Evolutionary conservation across 1,140 invertebrate species (phyloP).

Genomic region (Drosophila quadrilineata): DNA sequence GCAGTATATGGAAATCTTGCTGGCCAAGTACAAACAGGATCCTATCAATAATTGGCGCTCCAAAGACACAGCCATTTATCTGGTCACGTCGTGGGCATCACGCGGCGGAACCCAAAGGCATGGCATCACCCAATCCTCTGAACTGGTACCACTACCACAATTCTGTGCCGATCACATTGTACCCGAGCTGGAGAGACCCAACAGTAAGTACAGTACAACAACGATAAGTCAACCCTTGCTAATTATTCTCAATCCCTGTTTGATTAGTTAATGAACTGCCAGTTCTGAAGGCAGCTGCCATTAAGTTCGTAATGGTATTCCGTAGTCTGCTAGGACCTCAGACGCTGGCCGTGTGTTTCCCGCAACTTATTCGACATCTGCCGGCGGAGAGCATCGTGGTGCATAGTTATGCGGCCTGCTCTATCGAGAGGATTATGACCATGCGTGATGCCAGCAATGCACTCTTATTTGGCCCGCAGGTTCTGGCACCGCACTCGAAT

Average conservation of each 20-base stretch:
- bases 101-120: slow-evolving; percentile 95
- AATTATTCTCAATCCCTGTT: no score
- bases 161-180: slow-evolving; percentile 93
- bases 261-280: slow-evolving; percentile 93
- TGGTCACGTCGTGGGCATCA: slow-evolving; percentile 96
- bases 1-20: slow-evolving; percentile 93
- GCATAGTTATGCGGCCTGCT: slow-evolving; percentile 96
- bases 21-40: slow-evolving; percentile 89
- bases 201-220: slow-evolving; percentile 82
- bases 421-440: slow-evolving; percentile 93
- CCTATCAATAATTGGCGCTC: slow-evolving; percentile 91
- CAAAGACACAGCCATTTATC: slow-evolving; percentile 97
- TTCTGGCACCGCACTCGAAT: slow-evolving; percentile 84
- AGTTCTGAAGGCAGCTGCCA: slow-evolving; percentile 96
- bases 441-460: slow-evolving; percentile 84
- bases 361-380: slow-evolving; percentile 89
- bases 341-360: slow-evolving; percentile 87
- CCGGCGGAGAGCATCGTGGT: slow-evolving; percentile 91
- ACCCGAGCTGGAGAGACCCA: slow-evolving; percentile 89
- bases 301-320: slow-evolving; percentile 98
- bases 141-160: slow-evolving; percentile 93
- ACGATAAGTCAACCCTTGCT: no score
- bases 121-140: slow-evolving; percentile 94
- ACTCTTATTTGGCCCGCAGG: slow-evolving; percentile 82
- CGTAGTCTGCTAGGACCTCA: slow-evolving; percentile 92